Percentiles rank a stretch among this genome's conserved stretches.
Evolutionary conservation across 2,888 invertebrate genomes (phyloP).

Genomic region (Hydriomena furcata): DNA sequence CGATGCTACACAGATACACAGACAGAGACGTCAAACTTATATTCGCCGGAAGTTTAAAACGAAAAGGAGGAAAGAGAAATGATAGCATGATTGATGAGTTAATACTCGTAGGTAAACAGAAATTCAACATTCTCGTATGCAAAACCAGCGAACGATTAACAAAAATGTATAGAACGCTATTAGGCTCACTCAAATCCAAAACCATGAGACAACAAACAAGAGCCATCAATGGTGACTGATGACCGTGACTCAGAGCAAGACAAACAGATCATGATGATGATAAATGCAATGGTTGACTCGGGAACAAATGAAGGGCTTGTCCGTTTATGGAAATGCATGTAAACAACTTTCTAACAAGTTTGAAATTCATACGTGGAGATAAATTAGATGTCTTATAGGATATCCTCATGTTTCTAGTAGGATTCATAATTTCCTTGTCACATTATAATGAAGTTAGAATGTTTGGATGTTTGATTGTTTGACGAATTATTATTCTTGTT

Average conservation of each 20-base stretch:
- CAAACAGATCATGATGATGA: conserved; percentile 28
- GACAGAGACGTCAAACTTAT: too few relatives aligned
- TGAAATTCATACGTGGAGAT: conserved; percentile 25
- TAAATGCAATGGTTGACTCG: conserved; percentile 26
- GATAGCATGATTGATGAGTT: too few relatives aligned
- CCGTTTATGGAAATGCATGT: conserved; percentile 26
- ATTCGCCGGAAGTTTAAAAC: too few relatives aligned
- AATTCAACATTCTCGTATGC: too few relatives aligned
- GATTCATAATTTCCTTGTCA: conserved; percentile 5
- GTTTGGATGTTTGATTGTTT: too few relatives aligned
- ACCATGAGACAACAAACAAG: too few relatives aligned
- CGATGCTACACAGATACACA: too few relatives aligned
- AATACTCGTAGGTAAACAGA: too few relatives aligned
- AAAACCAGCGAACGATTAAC: background rate
- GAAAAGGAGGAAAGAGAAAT: too few relatives aligned
- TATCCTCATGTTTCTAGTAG: conserved; percentile 8
- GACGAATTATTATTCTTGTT: too few relatives aligned
- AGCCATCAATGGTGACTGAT: conserved; percentile 15
- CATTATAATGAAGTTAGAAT: too few relatives aligned
- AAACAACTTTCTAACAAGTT: conserved; percentile 37
- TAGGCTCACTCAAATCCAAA: conserved; percentile 1
- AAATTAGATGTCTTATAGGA: conserved; percentile 19
- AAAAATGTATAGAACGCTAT: background rate
- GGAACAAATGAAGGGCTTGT: conserved; percentile 34
- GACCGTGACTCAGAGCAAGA: conserved; percentile 22